Evolutionary conservation across 2,888 invertebrate genomes (phyloP).

Genomic region (Oscheius myriophilus): DNA sequence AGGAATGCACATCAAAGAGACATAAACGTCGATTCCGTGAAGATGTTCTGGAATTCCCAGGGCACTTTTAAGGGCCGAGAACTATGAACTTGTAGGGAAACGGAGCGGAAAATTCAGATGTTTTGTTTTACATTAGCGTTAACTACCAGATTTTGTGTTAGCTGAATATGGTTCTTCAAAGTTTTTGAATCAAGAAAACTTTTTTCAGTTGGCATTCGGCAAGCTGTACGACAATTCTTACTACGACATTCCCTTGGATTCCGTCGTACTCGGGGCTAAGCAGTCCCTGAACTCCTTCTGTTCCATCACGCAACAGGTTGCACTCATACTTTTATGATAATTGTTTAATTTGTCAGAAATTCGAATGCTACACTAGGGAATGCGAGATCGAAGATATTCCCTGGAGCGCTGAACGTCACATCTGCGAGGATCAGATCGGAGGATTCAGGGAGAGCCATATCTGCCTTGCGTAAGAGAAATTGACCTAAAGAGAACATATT

Average conservation of each 20-base stretch:
- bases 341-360: conserved; percentile 19
- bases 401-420: conserved; percentile 48
- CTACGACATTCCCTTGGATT: conserved; percentile 46
- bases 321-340: neutral
- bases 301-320: conserved; percentile 38
- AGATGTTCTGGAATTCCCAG: too few species aligned
- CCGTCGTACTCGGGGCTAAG: conserved; percentile 36
- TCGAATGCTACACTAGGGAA: conserved; percentile 23
- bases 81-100: too few species aligned
- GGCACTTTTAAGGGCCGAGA: too few species aligned
- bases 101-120: too few species aligned
- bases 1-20: too few species aligned
- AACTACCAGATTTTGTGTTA: too few species aligned
- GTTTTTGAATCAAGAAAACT: neutral
- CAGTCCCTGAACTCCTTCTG: conserved; percentile 41
- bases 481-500: neutral
- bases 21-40: too few species aligned
- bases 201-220: conserved; percentile 43
- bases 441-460: conserved; percentile 41
- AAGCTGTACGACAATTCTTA: conserved; percentile 44
- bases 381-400: conserved; percentile 34
- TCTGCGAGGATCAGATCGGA: conserved; percentile 39
- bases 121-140: too few species aligned
- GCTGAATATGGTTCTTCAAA: too few species aligned
- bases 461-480: conserved; percentile 35